Conservation (phyloP, 2,888 invertebrate genomes). For the Amblyjoppa proteus region DNA sequence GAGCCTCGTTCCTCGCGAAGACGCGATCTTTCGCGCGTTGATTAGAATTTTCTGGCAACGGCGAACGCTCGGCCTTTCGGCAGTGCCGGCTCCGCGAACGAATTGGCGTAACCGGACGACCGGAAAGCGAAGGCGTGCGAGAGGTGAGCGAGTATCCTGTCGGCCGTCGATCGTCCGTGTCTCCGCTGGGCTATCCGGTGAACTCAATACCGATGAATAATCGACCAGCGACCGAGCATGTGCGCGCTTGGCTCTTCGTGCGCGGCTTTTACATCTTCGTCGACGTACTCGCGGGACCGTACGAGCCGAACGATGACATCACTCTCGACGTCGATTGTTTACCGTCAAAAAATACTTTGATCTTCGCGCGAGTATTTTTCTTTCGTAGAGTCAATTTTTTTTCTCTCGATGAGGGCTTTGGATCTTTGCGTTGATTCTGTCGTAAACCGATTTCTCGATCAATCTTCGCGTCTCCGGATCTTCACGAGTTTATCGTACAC, state of each 20-base stretch:
- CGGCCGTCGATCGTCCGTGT: slow-evolving; percentile 57
- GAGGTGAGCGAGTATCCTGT: slow-evolving; percentile 57
- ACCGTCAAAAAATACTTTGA: too few relatives aligned
- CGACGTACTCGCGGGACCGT: slow-evolving; percentile 31
- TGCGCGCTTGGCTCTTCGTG: slow-evolving; percentile 36
- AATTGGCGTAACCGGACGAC: slow-evolving; percentile 13
- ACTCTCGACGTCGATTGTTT: neutral
- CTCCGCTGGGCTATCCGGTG: slow-evolving; percentile 41
- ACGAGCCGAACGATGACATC: slow-evolving; percentile 21
- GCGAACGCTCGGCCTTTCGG: neutral
- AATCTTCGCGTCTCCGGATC: neutral
- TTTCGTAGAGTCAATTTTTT: neutral
- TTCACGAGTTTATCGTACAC: neutral
- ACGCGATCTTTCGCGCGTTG: neutral
- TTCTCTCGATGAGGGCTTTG: too few relatives aligned
- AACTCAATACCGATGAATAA: slow-evolving; percentile 24
- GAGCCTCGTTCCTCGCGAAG: neutral
- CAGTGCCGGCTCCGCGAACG: neutral
- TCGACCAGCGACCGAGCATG: slow-evolving; percentile 35
- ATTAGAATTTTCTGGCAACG: neutral
- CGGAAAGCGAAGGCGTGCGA: slow-evolving; percentile 46
- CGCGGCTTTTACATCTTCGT: slow-evolving; percentile 63
- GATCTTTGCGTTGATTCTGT: too few relatives aligned
- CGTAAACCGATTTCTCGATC: too few relatives aligned
- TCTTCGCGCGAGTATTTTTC: too few relatives aligned